Base-by-base conservation (phyloP, 2,888 invertebrate genomes). In the Troglohyphantes excavatus region DNA sequence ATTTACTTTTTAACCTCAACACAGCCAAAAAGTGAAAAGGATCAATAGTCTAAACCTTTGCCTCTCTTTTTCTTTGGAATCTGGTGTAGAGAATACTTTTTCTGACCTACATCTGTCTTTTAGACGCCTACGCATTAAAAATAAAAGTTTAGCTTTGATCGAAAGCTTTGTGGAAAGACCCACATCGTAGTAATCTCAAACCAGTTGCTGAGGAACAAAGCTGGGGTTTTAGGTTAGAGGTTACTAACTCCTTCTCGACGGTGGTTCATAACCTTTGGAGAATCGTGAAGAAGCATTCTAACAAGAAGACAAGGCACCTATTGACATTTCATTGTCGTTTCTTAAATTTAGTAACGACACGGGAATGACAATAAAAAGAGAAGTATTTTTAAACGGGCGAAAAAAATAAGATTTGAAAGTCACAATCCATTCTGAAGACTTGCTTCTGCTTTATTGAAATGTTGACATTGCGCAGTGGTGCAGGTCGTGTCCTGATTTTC, bases 51-150 rank as follows among this genome's bases (percentile, higher is more conserved):
- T n/a, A 53, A 53, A 43, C 72, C 19, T 26, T 72, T 43, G 23
- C 46, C n/a, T 79, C 67, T 33, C 27, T 21, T 81, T 81, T 70
- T 53, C 68, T 70, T 53, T 68, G 13, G 67, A 79, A 79, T 65
- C 43, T 67, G 65, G 79, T 39, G 23, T 65, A 79, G 67, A 39
- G 21, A 79, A 68, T 68, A 27, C 29, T 27, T 70, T 59, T 68
- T 59, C 33, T 59, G 70, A 33, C 81, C 81, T 81, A 81, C 59
- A 68, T 81, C 63, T 27, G 23, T 39, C 53, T 81, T 81, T 79
- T 67, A 23, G 19, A 65, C 65, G 67, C 79, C 79, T 67, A 79
- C 79, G 27, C 46, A n/a, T 79, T 46, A 43, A 46, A 53, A 79
- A 67, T 79, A 43, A 67, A 79, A 67, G 65, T 39, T 63, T 39